Conservation (phyloP, 2,113 vertebrate genomes). For the Anas platyrhynchos region DNA sequence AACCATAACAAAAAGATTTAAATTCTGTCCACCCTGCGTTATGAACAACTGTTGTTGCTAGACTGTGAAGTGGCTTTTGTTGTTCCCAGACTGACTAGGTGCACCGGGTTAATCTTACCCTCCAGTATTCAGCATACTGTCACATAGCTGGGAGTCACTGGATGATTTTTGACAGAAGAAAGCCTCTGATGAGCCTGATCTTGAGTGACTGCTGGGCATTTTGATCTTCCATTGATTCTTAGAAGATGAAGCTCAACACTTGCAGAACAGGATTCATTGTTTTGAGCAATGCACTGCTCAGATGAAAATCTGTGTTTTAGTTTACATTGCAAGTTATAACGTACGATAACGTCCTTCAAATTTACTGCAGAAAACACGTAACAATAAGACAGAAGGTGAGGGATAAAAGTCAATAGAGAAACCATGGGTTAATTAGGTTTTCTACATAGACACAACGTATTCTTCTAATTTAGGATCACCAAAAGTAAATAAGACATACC, state of each 20-base stretch:
- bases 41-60: neutral
- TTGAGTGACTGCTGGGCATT: slow-evolving; percentile 23
- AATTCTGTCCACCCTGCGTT: neutral
- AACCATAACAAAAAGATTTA: neutral
- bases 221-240: slow-evolving; percentile 5
- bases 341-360: neutral
- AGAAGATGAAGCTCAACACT: neutral
- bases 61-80: neutral
- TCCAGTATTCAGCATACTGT: slow-evolving; percentile 12
- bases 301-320: neutral
- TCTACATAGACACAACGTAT: neutral
- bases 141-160: slow-evolving; percentile 40
- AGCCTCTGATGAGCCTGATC: slow-evolving; percentile 25
- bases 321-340: neutral
- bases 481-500: neutral
- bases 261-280: neutral
- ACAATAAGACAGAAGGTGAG: neutral
- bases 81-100: neutral
- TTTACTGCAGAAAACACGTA: neutral
- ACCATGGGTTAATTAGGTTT: neutral
- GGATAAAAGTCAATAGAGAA: neutral
- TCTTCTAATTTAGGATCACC: neutral
- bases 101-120: slow-evolving; percentile 49
- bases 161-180: slow-evolving; percentile 35
- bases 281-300: neutral